Evolutionary conservation across 1,140 invertebrate genomes (phyloP).

Genomic region (Panagrolaimus sp.): DNA sequence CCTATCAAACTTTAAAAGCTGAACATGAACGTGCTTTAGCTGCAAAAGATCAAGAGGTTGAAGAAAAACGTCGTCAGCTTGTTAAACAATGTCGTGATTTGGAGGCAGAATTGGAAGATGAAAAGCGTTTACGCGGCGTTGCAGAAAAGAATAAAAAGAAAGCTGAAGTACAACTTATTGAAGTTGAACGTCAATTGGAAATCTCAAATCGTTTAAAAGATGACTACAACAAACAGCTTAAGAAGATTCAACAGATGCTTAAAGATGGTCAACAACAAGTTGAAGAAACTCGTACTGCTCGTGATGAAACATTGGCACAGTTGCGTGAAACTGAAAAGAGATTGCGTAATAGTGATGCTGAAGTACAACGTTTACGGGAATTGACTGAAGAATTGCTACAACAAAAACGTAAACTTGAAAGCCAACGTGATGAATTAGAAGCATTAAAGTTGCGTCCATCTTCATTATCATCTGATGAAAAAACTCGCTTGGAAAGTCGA

Average conservation of each 20-base stretch:
- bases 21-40: constrained; percentile 87
- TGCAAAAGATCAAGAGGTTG: constrained; percentile 86
- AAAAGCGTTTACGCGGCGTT: constrained; percentile 46
- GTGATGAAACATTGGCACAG: constrained; percentile 74
- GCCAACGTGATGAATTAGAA: constrained; percentile 81
- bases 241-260: constrained; percentile 79
- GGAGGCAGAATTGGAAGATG: constrained; percentile 64
- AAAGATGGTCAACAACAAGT: constrained; percentile 85
- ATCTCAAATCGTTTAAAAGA: constrained; percentile 94
- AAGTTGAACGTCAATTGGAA: constrained; percentile 85
- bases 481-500: constrained; percentile 85
- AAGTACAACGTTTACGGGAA: constrained; percentile 79
- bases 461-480: constrained; percentile 82
- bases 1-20: constrained; percentile 88
- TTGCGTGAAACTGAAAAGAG: constrained; percentile 79
- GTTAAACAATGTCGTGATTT: constrained; percentile 86
- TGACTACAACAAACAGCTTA: constrained; percentile 87
- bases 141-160: constrained; percentile 68
- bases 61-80: constrained; percentile 85
- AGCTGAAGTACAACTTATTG: constrained; percentile 85
- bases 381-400: constrained; percentile 76
- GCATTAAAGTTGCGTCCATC: constrained; percentile 71
- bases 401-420: constrained; percentile 68
- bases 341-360: constrained; percentile 81
- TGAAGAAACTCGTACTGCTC: constrained; percentile 76